phyloP scores from a whole-genome alignment of 2,888 invertebrate genomes.

The Dimorphilus gyrociliatus region DNA sequence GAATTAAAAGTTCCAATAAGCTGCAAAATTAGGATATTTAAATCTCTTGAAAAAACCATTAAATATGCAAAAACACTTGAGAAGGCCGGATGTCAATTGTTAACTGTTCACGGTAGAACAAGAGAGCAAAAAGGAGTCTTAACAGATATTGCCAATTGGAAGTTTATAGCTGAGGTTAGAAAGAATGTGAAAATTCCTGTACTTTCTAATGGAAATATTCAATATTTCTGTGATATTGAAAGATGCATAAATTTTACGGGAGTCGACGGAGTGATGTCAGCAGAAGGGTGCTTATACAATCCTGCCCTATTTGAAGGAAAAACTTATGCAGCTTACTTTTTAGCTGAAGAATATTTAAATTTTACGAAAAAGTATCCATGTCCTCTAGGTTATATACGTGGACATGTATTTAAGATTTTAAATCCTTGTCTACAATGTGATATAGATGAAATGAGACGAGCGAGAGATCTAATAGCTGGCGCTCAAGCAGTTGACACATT shows the following conservation, averaged over 20 bases:
- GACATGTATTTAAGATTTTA: constrained; percentile 88
- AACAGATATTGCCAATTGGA: constrained; percentile 87
- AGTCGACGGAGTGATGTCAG: constrained; percentile 49
- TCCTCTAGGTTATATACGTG: constrained; percentile 71
- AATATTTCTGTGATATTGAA: constrained; percentile 67
- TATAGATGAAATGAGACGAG: too few relatives aligned
- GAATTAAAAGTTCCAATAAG: constrained; percentile 62
- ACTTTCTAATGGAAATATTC: constrained; percentile 93
- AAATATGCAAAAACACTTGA: constrained; percentile 86
- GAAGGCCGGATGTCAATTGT: constrained; percentile 64
- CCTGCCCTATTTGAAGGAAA: constrained; percentile 62
- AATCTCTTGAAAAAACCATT: constrained; percentile 65
- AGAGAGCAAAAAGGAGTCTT: constrained; percentile 87
- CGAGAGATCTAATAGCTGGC: too few relatives aligned
- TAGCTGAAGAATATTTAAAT: constrained; percentile 70
- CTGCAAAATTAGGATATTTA: constrained; percentile 84
- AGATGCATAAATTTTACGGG: constrained; percentile 68
- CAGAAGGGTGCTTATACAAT: constrained; percentile 89
- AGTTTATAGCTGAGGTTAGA: constrained; percentile 43
- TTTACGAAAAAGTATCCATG: constrained; percentile 66
- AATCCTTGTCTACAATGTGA: too few relatives aligned
- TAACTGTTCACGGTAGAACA: constrained; percentile 89
- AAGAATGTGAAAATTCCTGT: constrained; percentile 74
- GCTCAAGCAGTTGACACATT: too few relatives aligned
- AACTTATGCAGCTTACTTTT: constrained; percentile 66